These are phyloP conservation scores for Pipa parva DNA, from an alignment of 2,113 vertebrate species.

Conservation along the genomic window DNA sequence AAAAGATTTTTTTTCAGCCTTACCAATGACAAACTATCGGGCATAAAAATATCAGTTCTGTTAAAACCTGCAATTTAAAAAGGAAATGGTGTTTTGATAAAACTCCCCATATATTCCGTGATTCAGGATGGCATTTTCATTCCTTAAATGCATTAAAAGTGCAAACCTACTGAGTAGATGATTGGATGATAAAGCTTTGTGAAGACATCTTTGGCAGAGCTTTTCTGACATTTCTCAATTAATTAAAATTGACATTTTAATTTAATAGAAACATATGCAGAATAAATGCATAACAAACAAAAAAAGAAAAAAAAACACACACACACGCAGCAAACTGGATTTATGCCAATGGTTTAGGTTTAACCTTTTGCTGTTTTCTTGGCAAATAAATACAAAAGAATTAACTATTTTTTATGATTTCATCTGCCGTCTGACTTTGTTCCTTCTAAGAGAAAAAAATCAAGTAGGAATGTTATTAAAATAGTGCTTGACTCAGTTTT, in stretches of 20 bases:
- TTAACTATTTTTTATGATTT: fast-evolving
- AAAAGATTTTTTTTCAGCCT: neutral
- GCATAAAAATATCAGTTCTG: neutral
- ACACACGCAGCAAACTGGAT: constrained; percentile 18
- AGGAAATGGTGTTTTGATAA: neutral
- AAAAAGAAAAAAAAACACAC: constrained; percentile 28
- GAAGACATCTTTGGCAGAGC: constrained; percentile 42
- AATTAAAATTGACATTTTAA: constrained; percentile 58
- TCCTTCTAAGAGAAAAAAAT: no score
- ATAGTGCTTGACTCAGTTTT: constrained; percentile 53
- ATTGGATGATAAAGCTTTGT: constrained; percentile 23
- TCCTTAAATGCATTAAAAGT: constrained; percentile 18
- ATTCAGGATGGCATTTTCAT: neutral
- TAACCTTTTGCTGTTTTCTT: constrained; percentile 43
- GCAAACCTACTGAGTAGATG: constrained; percentile 13
- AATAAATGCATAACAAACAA: constrained; percentile 48
- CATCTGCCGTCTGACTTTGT: no score
- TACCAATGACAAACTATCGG: neutral
- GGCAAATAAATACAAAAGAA: constrained; percentile 2
- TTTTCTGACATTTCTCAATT: constrained; percentile 56
- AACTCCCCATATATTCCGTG: neutral
- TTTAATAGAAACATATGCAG: constrained; percentile 53
- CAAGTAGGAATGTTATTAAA: constrained; percentile 43
- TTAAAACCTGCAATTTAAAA: neutral
- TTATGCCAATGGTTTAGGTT: constrained; percentile 39